Conservation (phyloP, 2,888 invertebrate genomes). For the Meghimatium bilineatum region DNA sequence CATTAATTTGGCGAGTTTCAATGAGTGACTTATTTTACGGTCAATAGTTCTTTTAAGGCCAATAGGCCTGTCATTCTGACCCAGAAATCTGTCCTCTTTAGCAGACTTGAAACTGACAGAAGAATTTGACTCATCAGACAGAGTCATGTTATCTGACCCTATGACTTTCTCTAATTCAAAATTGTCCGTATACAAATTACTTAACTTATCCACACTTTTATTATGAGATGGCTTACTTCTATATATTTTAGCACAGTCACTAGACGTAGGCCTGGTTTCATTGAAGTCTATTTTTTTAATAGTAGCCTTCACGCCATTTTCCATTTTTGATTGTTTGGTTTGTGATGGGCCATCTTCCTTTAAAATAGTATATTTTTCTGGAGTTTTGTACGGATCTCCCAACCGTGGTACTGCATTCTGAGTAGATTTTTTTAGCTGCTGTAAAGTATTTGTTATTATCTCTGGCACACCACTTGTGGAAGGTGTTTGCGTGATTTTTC, state of each 20-base stretch:
- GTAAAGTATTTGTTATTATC: slow-evolving; percentile 31
- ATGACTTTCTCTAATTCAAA: background rate
- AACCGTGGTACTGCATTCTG: background rate
- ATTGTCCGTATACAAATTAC: background rate
- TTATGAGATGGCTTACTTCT: background rate
- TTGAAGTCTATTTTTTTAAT: background rate
- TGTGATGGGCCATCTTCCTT: background rate
- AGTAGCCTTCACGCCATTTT: background rate
- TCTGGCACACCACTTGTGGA: background rate
- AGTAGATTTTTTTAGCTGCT: slow-evolving; percentile 25
- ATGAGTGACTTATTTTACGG: slow-evolving; percentile 31
- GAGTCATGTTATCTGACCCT: background rate
- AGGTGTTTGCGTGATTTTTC: background rate
- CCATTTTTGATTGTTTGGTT: slow-evolving; percentile 5
- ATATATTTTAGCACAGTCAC: background rate
- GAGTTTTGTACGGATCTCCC: slow-evolving; percentile 40
- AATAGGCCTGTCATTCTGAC: slow-evolving; percentile 7
- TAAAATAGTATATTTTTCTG: slow-evolving; percentile 9
- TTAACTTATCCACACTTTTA: background rate
- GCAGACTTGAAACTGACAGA: slow-evolving; percentile 7
- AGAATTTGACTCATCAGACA: background rate
- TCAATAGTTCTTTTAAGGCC: background rate
- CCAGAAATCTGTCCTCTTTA: slow-evolving; percentile 34
- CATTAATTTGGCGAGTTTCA: slow-evolving; percentile 47
- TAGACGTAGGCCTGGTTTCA: background rate